Conservation (phyloP, 2,113 vertebrate genomes). For the Oncorhynchus masou region DNA sequence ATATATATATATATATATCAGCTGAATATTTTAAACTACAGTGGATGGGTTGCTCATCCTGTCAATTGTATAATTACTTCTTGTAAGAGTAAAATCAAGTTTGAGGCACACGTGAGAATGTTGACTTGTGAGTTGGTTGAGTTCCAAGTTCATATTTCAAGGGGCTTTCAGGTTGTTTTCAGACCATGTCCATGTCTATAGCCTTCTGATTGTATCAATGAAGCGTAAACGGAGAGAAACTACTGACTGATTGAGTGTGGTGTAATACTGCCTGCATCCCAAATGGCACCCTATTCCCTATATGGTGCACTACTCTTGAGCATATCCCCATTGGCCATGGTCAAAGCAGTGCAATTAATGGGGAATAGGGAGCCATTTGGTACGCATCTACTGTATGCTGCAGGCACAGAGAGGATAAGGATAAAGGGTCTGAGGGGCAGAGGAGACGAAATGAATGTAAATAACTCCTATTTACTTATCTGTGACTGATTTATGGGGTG, state of each 20-base stretch:
- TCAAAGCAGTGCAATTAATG: too few relatives aligned
- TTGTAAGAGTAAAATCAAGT: slow-evolving; percentile 42
- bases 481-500: slow-evolving; percentile 82
- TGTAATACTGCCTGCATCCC: too few relatives aligned
- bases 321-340: too few relatives aligned
- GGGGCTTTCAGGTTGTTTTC: too few relatives aligned
- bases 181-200: too few relatives aligned
- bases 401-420: slow-evolving; percentile 47
- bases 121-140: slow-evolving; percentile 24
- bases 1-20: slow-evolving; percentile 51
- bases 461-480: slow-evolving; percentile 82
- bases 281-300: too few relatives aligned
- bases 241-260: too few relatives aligned
- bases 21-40: slow-evolving; percentile 55
- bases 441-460: slow-evolving; percentile 72
- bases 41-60: slow-evolving; percentile 49
- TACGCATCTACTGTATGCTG: not conserved
- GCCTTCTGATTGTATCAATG: too few relatives aligned
- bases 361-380: too few relatives aligned
- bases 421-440: slow-evolving; percentile 65
- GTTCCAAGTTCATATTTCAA: too few relatives aligned
- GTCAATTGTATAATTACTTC: slow-evolving; percentile 55
- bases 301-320: too few relatives aligned
- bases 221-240: too few relatives aligned
- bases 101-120: slow-evolving; percentile 38